Evolutionary conservation across 2,888 invertebrate genomes (phyloP).

Genomic region (Cephus sareptanus): DNA sequence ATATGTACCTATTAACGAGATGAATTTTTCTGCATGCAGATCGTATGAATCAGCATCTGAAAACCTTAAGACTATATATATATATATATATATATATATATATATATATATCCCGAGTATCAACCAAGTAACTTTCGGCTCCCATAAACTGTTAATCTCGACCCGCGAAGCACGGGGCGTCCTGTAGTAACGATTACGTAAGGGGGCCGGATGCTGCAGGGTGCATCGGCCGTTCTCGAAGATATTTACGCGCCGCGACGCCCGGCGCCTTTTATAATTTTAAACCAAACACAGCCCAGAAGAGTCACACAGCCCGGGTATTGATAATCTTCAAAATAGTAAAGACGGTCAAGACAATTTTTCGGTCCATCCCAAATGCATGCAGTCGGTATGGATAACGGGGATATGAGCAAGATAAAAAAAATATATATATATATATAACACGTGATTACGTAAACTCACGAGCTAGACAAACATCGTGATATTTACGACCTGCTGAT

Average conservation of each 20-base stretch:
- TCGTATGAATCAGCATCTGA: not conserved
- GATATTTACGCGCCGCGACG: not conserved
- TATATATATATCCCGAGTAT: not conserved
- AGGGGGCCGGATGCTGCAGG: not conserved
- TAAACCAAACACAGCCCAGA: not conserved
- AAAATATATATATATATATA: no score
- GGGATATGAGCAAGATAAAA: not conserved
- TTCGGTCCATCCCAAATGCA: not conserved
- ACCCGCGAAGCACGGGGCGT: not conserved
- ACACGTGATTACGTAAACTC: not conserved
- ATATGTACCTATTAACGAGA: not conserved
- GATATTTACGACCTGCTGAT: not conserved
- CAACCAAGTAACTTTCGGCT: not conserved
- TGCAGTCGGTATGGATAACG: not conserved
- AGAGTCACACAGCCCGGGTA: not conserved
- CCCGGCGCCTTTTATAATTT: not conserved
- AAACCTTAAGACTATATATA: not conserved
- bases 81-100: not conserved
- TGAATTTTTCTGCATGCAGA: not conserved
- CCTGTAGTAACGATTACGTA: not conserved
- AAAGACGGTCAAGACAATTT: not conserved
- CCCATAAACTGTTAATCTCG: not conserved
- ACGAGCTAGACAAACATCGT: not conserved
- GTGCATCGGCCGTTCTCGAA: not conserved
- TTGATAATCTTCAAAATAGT: not conserved